phyloP scores from a whole-genome alignment of 2,797 vertebrate genomes.

The Manis pentadactyla region DNA sequence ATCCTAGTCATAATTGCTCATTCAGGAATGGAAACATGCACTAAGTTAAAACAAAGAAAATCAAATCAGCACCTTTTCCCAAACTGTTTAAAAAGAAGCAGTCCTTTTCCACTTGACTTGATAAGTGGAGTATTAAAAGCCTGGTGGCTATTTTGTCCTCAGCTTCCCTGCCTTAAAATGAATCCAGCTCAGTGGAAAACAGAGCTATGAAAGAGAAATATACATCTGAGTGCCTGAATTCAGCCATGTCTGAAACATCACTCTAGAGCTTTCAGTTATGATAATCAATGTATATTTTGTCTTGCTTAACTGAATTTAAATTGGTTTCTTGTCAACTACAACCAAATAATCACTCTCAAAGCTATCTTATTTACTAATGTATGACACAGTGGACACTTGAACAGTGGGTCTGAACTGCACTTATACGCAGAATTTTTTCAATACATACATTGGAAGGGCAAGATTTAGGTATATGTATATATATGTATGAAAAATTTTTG shows the following conservation, averaged over 20 bases:
- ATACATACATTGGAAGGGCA: too few relatives aligned
- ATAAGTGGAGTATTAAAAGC: neutral
- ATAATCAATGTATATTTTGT: neutral
- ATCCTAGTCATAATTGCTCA: neutral
- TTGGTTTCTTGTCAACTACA: neutral
- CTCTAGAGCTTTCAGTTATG: neutral
- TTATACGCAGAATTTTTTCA: too few relatives aligned
- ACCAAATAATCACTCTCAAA: neutral
- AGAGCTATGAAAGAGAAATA: neutral
- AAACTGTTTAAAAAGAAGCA: neutral
- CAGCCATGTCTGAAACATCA: neutral
- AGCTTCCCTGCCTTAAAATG: neutral
- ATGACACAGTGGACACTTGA: neutral
- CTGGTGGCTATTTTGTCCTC: neutral
- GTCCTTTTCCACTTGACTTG: neutral
- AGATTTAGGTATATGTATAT: too few relatives aligned
- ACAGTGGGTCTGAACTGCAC: too few relatives aligned
- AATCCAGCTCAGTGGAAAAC: neutral
- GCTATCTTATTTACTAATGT: neutral
- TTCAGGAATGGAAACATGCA: neutral
- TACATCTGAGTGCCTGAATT: neutral
- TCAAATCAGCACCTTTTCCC: neutral
- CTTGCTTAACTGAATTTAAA: conserved; percentile 10
- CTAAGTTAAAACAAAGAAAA: neutral
- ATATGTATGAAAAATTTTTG: too few relatives aligned